Evolutionary conservation across 2,113 vertebrate genomes (phyloP).

Genomic region (Laterallus jamaicensis): DNA sequence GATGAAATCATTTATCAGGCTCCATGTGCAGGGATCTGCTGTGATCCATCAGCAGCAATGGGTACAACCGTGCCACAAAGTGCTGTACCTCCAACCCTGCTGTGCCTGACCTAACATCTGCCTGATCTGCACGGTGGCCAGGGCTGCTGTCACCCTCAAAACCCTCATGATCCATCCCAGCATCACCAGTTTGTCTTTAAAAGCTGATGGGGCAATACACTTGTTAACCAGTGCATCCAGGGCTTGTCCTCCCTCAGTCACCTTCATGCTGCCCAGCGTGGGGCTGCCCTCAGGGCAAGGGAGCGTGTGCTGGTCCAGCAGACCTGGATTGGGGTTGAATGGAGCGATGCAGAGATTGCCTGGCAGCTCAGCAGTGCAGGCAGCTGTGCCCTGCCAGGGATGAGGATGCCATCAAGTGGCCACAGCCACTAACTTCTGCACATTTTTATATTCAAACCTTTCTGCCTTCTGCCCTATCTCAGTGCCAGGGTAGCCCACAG

Average conservation of each 20-base stretch:
- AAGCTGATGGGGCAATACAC: rapidly evolving
- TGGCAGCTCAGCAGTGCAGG: not conserved
- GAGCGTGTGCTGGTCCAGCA: not conserved
- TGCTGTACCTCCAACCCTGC: not conserved
- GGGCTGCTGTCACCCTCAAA: not conserved
- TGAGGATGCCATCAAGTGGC: slow-evolving; percentile 58
- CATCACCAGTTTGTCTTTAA: not conserved
- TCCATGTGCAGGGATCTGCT: rapidly evolving
- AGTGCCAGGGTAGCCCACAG: no score
- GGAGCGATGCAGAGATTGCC: not conserved
- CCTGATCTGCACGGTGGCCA: rapidly evolving
- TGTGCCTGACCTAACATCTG: not conserved
- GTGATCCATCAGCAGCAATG: rapidly evolving
- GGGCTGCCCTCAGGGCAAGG: not conserved
- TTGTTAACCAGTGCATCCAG: not conserved
- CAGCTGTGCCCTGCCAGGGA: not conserved
- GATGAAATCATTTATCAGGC: not conserved
- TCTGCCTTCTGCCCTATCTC: not conserved
- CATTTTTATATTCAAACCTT: not conserved
- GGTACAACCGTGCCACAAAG: rapidly evolving
- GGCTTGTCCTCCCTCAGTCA: not conserved
- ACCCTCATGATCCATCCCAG: rapidly evolving
- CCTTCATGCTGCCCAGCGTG: not conserved
- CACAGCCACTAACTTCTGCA: not conserved
- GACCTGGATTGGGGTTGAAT: not conserved